Percentiles rank a stretch among this genome's conserved stretches.
Conservation (phyloP, 2,888 invertebrate species). For the Antheraea assamensis region DNA sequence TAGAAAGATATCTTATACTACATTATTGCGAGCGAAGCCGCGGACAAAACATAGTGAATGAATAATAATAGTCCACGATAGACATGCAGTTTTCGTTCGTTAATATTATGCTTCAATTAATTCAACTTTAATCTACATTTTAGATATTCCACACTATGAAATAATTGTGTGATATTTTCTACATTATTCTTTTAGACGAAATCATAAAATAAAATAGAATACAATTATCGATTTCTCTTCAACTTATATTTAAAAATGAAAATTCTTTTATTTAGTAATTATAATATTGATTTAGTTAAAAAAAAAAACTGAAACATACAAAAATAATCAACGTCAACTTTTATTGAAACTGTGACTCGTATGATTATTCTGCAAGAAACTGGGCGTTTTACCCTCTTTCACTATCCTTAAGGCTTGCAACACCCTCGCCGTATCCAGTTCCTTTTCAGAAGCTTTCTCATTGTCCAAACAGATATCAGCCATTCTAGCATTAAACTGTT, state of each 20-base stretch:
- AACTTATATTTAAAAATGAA: no score
- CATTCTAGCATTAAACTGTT: conserved; percentile 92
- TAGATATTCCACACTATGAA: no score
- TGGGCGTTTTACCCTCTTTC: conserved; percentile 85
- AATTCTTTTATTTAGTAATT: no score
- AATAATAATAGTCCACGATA: no score
- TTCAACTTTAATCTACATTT: no score
- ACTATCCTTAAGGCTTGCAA: conserved; percentile 92
- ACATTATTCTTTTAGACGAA: not conserved
- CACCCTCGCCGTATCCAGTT: conserved; percentile 95
- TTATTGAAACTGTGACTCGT: conserved; percentile 72
- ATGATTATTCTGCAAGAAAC: conserved; percentile 77
- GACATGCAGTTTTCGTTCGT: no score
- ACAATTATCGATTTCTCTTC: not conserved
- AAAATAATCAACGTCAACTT: conserved; percentile 61
- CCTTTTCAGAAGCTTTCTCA: conserved; percentile 92
- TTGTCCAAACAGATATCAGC: conserved; percentile 93
- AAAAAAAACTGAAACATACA: not conserved
- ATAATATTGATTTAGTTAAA: not conserved
- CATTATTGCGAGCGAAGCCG: no score
- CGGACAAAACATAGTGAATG: no score
- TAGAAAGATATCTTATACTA: no score
- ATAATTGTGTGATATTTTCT: not conserved
- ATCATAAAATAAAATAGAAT: not conserved
- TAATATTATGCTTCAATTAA: no score